Evolutionary conservation across 2,113 vertebrate species (phyloP).

Genomic region (Gallinago undulata): DNA sequence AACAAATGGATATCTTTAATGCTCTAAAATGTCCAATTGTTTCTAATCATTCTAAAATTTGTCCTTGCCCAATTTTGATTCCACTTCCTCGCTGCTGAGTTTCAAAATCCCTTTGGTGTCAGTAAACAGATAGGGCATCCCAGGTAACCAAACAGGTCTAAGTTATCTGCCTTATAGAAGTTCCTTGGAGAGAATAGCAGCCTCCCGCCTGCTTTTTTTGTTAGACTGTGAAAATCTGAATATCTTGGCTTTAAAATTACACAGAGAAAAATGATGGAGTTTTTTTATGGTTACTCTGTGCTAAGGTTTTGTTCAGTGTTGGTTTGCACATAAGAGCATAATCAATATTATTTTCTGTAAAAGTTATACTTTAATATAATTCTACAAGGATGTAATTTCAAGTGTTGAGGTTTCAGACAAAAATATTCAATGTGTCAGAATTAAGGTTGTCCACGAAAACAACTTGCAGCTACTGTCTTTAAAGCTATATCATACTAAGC

Average conservation of each 20-base stretch:
- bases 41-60: neutral
- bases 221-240: neutral
- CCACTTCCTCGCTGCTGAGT: neutral
- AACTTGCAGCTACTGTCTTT: neutral
- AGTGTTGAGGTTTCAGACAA: neutral
- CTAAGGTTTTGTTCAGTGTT: neutral
- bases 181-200: neutral
- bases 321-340: neutral
- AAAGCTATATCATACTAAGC: neutral
- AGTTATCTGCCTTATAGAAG: neutral
- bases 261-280: rapidly evolving
- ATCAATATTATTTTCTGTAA: neutral
- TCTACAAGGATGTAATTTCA: neutral
- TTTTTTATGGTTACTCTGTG: neutral
- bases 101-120: neutral
- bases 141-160: neutral
- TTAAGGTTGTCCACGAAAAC: neutral
- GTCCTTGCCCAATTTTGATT: neutral
- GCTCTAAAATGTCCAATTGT: neutral
- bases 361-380: neutral
- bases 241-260: neutral
- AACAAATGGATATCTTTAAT: neutral
- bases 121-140: neutral
- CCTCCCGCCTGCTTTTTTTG: neutral
- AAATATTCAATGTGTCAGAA: neutral